Base-by-base conservation (phyloP, 2,888 invertebrate species). In the Microctonus brassicae region DNA sequence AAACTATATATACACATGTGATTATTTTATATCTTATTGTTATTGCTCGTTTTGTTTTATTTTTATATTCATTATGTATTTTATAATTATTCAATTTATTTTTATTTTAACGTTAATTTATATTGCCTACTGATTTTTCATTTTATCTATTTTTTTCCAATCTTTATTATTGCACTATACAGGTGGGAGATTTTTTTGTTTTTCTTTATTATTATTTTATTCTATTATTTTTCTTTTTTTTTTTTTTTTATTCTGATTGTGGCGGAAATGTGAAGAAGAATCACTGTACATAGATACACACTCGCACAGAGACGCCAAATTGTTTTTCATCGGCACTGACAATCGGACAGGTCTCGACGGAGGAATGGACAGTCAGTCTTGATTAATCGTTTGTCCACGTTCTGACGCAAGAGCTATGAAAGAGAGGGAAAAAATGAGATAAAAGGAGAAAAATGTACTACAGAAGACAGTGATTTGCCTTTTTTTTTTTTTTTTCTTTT, bases 311-410 rank as follows among this genome's bases (percentile, higher is more conserved):
- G 2, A 47, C 36, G 13, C 42, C 61, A 67, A 63, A 70, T 73
- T 47, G 69, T 69, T 69, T 69, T 69, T 57, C 34, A 24, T 52
- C 26, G 36, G 34, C 17, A 33, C 22, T 61, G 24, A 33, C 47
- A 52, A 61, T 61, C 53, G 47, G 66, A 68, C 68, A 52, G 13
- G n/a, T 61, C 60, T 34, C 34, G 68, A 68, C 68, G 33, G 11
- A 33, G 33, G 64, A 22, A 47, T 34, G 33, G 36, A 47, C 55
- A 63, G 63, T 63, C 34, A 36, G 29, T 57, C 52, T 36, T 69
- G 63, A 69, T 69, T 69, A 69, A 69, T 69, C 55, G 66, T 66
- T 57, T 66, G 24, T 64, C 34, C 61, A 61, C 55, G 26, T 26
- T 24, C 26, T 26, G 22, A 26, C n/a, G n/a, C 26, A 55, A 10